phyloP scores from a whole-genome alignment of 2,888 invertebrate species.

The Nowickia ferox region DNA sequence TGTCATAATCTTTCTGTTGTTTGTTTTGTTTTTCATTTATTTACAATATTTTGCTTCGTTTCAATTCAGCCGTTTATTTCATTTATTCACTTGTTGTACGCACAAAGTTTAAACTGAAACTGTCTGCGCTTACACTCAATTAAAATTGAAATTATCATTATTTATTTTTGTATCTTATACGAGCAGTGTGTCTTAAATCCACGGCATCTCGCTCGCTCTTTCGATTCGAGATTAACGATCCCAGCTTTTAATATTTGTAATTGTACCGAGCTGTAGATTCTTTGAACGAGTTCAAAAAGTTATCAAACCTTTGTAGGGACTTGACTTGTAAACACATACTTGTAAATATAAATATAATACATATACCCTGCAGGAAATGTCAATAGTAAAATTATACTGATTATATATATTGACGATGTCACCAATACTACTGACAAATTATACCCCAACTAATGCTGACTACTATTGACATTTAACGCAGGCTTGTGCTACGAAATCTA shows the following conservation, averaged over 20 bases:
- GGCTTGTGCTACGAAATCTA: no score
- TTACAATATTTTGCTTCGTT: constrained; percentile 10
- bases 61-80: constrained; percentile 39
- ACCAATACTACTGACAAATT: no score
- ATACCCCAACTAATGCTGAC: no score
- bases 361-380: no score
- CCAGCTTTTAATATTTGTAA: constrained; percentile 38
- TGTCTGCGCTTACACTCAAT: constrained; percentile 52
- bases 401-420: no score
- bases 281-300: constrained; percentile 71
- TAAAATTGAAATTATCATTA: constrained; percentile 31
- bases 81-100: constrained; percentile 60
- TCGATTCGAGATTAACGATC: constrained; percentile 1
- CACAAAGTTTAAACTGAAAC: constrained; percentile 70
- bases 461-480: no score
- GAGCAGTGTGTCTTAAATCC: constrained; percentile 15
- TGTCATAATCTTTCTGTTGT: background rate
- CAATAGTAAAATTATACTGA: no score
- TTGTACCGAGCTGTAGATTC: constrained; percentile 35
- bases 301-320: constrained; percentile 64
- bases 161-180: constrained; percentile 17
- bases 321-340: constrained; percentile 25
- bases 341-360: no score
- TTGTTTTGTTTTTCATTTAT: background rate
- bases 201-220: background rate